Evolutionary conservation across 2,797 vertebrate genomes (phyloP).

Genomic region (Brotogeris chrysoptera): DNA sequence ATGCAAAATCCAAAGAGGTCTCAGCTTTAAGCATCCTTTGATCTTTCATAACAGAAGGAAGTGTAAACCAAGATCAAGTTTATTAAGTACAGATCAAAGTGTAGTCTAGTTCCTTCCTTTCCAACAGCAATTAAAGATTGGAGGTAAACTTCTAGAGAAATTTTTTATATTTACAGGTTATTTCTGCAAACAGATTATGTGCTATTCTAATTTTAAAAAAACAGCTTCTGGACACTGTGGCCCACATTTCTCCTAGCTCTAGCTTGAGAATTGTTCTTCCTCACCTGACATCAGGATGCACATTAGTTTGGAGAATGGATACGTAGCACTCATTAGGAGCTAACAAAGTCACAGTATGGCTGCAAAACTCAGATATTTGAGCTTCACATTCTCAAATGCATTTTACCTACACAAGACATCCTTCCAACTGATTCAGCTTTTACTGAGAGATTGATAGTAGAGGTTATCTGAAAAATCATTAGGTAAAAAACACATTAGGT

Average conservation of each 20-base stretch:
- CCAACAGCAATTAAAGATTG: slow-evolving; percentile 11
- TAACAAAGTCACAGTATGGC: not conserved
- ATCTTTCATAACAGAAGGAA: slow-evolving; percentile 52
- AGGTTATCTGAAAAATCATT: not conserved
- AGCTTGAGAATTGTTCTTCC: not conserved
- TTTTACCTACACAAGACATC: not conserved
- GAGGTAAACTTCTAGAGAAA: not conserved
- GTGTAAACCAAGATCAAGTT: slow-evolving; percentile 31
- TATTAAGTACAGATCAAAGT: slow-evolving; percentile 56
- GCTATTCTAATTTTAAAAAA: not conserved
- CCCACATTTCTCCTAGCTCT: not conserved
- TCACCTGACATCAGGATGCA: not conserved
- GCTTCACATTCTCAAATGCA: not conserved
- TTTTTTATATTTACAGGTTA: not conserved
- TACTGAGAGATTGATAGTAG: not conserved
- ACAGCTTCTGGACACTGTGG: not conserved
- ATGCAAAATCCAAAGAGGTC: not conserved
- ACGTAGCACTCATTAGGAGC: rapidly evolving
- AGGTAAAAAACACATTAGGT: too few relatives aligned
- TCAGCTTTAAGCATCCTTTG: slow-evolving; percentile 19
- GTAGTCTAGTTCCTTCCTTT: slow-evolving; percentile 12
- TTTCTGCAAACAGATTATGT: not conserved
- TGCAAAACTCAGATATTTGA: not conserved
- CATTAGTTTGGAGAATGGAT: not conserved
- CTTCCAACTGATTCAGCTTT: not conserved